Base-by-base conservation (phyloP, 2,797 vertebrate genomes). In the Eptatretus atami region DNA sequence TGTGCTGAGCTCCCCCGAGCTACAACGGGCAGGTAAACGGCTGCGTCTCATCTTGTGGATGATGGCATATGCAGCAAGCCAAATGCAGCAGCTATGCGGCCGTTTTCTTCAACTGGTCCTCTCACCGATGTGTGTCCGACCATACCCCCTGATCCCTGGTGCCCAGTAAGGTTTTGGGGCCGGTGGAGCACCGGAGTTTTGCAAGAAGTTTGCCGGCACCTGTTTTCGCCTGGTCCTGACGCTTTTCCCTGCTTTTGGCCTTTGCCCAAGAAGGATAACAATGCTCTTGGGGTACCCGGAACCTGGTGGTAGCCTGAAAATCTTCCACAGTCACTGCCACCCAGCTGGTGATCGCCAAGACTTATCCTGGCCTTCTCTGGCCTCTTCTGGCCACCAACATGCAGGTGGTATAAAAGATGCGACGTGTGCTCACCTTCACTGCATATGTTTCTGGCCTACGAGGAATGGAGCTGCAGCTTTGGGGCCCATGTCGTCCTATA, bases 101-200 rank as follows among this genome's bases (percentile, higher is more conserved):
- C 31, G 31, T n/a, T 44, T 44, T 44, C 31, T 44, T 44, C 31
- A 4, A 72, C 68, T 66, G 77, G 53, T 68, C n/a, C 69, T 63
- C 66, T 76, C 64, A 69, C 73, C 52, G 70, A 74, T 3, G 74
- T n/a, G 77, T 9, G 75, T 80, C 1, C 80, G 84, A 63, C 88
- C 78, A 71, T 90, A 84, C 73, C 86, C 86, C 6, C 79, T 94
- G 66, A 92, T 92, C 69, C 86, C 86, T 0, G n/a, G 84, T 94
- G 66, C 86, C 86, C 69, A 94, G 86, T 71, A 94, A 94, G 77
- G 81, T 66, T 94, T 87, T 66, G 79, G 83, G 53, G 31, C 86
- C 69, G 90, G 86, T 71, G 92, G 92, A 69, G 81, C 66, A 90
- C 86, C 66, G 79, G 83, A 53, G 76, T 90, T 75, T 76, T 92